These are phyloP conservation scores for Schizopygopsis pylzovi DNA, from an alignment of 2,797 vertebrate species.

Conservation along the genomic window DNA sequence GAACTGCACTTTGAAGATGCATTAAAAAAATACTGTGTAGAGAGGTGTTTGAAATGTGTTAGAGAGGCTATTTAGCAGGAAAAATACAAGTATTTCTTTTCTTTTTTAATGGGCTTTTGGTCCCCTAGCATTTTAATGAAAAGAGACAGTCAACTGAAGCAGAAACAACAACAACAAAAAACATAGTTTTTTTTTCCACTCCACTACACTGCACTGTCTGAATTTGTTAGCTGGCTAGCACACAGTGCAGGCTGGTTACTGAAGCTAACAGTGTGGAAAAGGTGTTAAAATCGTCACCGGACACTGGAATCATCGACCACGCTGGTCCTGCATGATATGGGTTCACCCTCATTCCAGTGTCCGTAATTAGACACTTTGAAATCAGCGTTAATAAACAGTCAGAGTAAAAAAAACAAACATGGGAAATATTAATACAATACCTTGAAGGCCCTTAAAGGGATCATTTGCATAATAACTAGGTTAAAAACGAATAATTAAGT, in stretches of 20 bases:
- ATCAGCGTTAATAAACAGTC: slow-evolving; percentile 49
- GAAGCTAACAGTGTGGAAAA: slow-evolving; percentile 52
- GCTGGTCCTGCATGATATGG: slow-evolving; percentile 9
- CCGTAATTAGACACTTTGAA: slow-evolving; percentile 56
- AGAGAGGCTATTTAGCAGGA: slow-evolving; percentile 40
- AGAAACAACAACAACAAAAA: slow-evolving; percentile 45
- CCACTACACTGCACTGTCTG: slow-evolving; percentile 12
- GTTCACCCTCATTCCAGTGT: slow-evolving; percentile 43
- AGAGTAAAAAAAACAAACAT: slow-evolving; percentile 18
- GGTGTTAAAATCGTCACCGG: slow-evolving; percentile 33
- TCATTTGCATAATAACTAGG: slow-evolving; percentile 64
- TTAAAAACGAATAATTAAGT: slow-evolving; percentile 61
- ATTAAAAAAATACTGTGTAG: not conserved
- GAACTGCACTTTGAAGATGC: not conserved
- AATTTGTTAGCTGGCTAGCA: slow-evolving; percentile 6
- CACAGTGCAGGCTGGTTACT: slow-evolving; percentile 19
- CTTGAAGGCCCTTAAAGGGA: slow-evolving; percentile 41
- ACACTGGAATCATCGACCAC: not conserved
- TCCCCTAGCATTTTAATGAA: slow-evolving; percentile 39
- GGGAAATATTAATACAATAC: slow-evolving; percentile 56
- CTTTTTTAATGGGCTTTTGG: slow-evolving; percentile 20
- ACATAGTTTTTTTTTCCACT: not conserved
- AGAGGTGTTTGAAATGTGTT: slow-evolving; percentile 13
- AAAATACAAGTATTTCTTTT: slow-evolving; percentile 47
- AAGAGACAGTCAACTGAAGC: slow-evolving; percentile 44